These are phyloP conservation scores for Junonia oenone DNA, from an alignment of 2,888 invertebrate species.

Conservation along the genomic window DNA sequence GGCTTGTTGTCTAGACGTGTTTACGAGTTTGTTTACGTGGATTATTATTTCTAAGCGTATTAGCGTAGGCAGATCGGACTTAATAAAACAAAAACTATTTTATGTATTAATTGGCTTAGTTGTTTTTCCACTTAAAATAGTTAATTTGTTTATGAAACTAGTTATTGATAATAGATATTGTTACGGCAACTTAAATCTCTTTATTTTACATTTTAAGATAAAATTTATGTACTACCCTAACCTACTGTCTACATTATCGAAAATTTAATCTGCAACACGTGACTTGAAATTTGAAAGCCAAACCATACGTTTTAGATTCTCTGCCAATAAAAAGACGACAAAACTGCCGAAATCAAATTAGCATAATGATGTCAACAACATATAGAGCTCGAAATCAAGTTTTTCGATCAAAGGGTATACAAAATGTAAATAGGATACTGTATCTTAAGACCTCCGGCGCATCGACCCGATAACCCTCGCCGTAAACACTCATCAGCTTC, in stretches of 20 bases:
- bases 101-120: neutral
- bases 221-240: too few species aligned
- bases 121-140: neutral
- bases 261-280: too few species aligned
- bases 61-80: neutral
- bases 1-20: neutral
- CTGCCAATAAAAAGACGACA: neutral
- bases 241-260: too few species aligned
- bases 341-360: neutral
- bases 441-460: constrained; percentile 41
- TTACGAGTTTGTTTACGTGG: constrained; percentile 24
- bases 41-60: constrained; percentile 13
- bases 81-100: neutral
- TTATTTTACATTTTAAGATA: too few species aligned
- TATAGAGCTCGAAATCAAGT: constrained; percentile 8
- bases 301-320: neutral
- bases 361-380: neutral
- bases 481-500: constrained; percentile 66
- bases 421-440: constrained; percentile 51
- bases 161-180: neutral
- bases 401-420: constrained; percentile 40
- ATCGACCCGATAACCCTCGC: constrained; percentile 39
- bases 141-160: neutral
- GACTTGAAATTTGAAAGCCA: too few species aligned
- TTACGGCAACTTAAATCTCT: neutral